phyloP scores from a whole-genome alignment of 2,888 invertebrate species.

The Coelogynopora nodosa region DNA sequence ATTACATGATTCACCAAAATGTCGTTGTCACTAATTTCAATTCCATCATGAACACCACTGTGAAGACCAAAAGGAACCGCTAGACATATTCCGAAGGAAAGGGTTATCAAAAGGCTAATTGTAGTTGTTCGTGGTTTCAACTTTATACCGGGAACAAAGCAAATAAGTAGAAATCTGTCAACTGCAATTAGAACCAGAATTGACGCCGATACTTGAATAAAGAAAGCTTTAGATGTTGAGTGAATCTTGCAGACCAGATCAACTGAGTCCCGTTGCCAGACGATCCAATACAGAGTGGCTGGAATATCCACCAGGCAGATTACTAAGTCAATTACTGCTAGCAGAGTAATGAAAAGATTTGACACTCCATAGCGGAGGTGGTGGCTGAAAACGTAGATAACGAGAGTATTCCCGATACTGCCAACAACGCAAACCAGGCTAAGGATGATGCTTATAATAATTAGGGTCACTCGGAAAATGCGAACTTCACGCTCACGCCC shows the following conservation, averaged over 20 bases:
- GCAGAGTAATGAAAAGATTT: conserved; percentile 51
- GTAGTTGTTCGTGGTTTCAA: conserved; percentile 46
- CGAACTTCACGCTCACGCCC: not conserved
- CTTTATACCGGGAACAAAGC: conserved; percentile 47
- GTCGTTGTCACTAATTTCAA: not conserved
- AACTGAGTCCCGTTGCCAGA: conserved; percentile 50
- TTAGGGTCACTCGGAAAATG: not conserved
- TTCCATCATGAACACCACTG: conserved; percentile 48
- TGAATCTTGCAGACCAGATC: conserved; percentile 52
- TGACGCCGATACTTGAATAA: conserved; percentile 52
- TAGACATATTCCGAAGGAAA: conserved; percentile 48
- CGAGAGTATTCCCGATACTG: not conserved
- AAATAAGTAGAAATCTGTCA: conserved; percentile 54
- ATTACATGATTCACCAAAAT: not conserved
- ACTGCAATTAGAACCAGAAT: conserved; percentile 53
- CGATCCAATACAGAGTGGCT: conserved; percentile 50
- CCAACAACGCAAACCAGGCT: not conserved
- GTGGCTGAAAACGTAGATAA: not conserved
- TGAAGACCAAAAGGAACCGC: conserved; percentile 51
- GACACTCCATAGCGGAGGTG: conserved; percentile 48
- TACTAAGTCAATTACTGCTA: conserved; percentile 53
- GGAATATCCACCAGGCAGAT: conserved; percentile 53
- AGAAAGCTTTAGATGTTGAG: conserved; percentile 50
- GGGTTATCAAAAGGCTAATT: conserved; percentile 48
- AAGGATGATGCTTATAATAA: not conserved